Conservation (phyloP, 2,888 invertebrate genomes). For the Gymnocheta viridis region DNA sequence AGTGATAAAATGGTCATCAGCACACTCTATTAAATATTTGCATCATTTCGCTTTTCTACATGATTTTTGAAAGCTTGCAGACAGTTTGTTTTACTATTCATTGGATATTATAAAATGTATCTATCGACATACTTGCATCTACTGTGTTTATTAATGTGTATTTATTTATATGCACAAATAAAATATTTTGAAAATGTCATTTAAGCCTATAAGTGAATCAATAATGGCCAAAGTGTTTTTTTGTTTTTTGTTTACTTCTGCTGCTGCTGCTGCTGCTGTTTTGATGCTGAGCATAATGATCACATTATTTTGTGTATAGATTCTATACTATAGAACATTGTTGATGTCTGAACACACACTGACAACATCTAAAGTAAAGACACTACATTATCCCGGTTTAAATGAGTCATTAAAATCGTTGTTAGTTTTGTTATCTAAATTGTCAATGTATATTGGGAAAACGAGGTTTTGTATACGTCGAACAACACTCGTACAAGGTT, state of each 20-base stretch:
- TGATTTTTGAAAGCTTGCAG: slow-evolving; percentile 68
- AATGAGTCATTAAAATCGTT: slow-evolving; percentile 28
- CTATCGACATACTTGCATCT: not conserved
- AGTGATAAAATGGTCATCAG: slow-evolving; percentile 37
- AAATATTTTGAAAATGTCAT: slow-evolving; percentile 6
- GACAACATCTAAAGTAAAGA: not conserved
- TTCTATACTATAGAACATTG: too few species aligned
- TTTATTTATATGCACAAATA: too few species aligned
- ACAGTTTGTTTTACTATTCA: too few species aligned
- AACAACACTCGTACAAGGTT: too few species aligned
- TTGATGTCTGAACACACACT: not conserved
- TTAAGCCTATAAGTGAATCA: slow-evolving; percentile 15
- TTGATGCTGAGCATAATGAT: not conserved
- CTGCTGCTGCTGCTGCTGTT: not conserved
- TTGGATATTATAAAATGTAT: too few species aligned
- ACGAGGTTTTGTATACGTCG: too few species aligned
- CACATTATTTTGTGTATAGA: not conserved
- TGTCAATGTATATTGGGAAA: not conserved
- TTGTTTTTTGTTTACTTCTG: not conserved
- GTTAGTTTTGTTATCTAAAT: not conserved
- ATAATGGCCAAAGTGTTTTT: slow-evolving; percentile 2
- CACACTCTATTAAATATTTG: slow-evolving; percentile 38
- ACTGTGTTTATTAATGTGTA: not conserved
- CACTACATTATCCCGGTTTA: not conserved
- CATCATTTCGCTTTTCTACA: slow-evolving; percentile 13